A percentile compares a stretch with the other conserved stretches of the same genome.
These are phyloP conservation scores for Onychostoma macrolepis DNA, from an alignment of 2,113 vertebrate species.

Conservation along the genomic window DNA sequence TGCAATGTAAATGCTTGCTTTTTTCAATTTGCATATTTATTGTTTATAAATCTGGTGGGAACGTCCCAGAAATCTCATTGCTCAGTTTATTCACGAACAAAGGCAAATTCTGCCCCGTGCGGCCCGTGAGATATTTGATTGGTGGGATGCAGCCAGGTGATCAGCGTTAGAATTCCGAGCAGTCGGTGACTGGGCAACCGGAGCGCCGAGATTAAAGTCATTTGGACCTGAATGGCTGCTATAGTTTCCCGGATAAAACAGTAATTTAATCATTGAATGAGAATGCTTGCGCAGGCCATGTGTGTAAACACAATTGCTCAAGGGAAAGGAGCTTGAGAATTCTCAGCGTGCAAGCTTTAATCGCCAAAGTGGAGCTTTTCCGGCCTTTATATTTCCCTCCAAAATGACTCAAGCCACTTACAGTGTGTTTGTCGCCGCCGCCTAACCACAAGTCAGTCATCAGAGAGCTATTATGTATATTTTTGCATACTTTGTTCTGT, in stretches of 20 bases:
- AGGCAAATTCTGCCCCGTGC: constrained; percentile 57
- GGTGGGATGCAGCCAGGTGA: constrained; percentile 60
- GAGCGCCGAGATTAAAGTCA: constrained; percentile 35
- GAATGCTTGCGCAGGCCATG: constrained; percentile 48
- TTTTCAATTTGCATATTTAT: constrained; percentile 69
- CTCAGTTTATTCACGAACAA: constrained; percentile 66
- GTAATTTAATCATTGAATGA: constrained; percentile 58
- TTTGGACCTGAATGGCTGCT: constrained; percentile 48
- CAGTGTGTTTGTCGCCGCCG: constrained; percentile 62
- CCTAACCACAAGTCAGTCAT: constrained; percentile 67
- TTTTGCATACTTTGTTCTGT: constrained; percentile 22
- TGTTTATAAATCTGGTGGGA: constrained; percentile 76
- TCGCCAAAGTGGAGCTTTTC: constrained; percentile 50
- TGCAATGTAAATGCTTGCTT: constrained; percentile 71
- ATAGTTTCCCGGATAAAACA: constrained; percentile 51
- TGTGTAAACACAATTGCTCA: constrained; percentile 53
- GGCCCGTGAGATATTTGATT: constrained; percentile 51
- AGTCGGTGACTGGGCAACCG: constrained; percentile 29
- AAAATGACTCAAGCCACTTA: constrained; percentile 57
- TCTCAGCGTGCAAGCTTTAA: constrained; percentile 48
- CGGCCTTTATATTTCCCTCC: constrained; percentile 49
- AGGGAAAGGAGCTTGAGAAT: constrained; percentile 54
- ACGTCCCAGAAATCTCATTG: constrained; percentile 77
- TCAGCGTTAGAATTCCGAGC: constrained; percentile 23
- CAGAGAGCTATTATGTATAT: constrained; percentile 52